Percentiles rank a stretch among this genome's conserved stretches.
Conservation (phyloP, 2,113 vertebrate species). For the Chiloscyllium plagiosum region DNA sequence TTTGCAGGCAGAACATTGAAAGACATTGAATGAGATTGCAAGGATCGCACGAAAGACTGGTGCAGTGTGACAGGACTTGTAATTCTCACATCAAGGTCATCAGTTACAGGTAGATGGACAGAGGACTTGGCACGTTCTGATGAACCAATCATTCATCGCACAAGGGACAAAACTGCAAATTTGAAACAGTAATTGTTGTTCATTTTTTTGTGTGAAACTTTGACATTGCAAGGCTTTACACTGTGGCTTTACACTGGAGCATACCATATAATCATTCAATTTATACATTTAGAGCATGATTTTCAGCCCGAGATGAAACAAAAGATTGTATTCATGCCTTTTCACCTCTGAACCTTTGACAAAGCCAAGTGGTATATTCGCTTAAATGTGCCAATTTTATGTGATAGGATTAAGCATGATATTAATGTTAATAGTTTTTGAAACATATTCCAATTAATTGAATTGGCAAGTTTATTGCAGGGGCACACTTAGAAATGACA, state of each 20-base stretch:
- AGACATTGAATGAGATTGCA: neutral
- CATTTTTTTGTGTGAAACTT: neutral
- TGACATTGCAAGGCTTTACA: neutral
- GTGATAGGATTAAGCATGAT: slow-evolving; percentile 14
- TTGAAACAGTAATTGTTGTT: neutral
- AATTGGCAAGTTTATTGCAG: slow-evolving; percentile 14
- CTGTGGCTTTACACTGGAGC: neutral
- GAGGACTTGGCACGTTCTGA: neutral
- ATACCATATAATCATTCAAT: neutral
- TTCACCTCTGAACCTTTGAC: no score
- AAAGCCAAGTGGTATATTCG: neutral
- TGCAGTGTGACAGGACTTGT: neutral
- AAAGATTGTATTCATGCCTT: neutral
- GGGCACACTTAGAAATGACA: neutral
- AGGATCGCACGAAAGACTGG: neutral
- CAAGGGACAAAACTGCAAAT: neutral
- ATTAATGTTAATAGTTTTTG: slow-evolving; percentile 13
- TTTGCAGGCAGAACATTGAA: neutral
- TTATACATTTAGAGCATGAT: neutral
- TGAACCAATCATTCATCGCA: neutral
- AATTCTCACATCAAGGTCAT: neutral
- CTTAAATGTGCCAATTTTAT: neutral
- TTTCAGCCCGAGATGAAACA: neutral
- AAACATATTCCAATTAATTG: slow-evolving; percentile 24
- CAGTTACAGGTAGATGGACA: neutral